phyloP scores from a whole-genome alignment of 2,888 invertebrate genomes.

The Agrilus mali region DNA sequence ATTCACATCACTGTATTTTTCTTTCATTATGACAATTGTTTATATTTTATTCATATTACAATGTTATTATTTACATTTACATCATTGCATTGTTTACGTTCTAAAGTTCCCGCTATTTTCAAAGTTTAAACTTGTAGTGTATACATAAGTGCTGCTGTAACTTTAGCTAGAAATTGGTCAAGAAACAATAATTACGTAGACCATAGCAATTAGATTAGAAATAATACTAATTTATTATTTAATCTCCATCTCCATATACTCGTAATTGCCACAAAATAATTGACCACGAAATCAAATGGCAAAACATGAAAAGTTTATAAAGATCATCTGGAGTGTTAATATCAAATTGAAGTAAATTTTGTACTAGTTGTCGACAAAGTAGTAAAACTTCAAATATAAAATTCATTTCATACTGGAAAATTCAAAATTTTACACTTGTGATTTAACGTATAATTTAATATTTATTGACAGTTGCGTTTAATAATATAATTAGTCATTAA shows the following conservation, averaged over 20 bases:
- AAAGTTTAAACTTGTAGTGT: too few relatives aligned
- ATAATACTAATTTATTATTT: too few relatives aligned
- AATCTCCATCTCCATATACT: neutral
- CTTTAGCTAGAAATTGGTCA: neutral
- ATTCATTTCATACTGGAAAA: slow-evolving; percentile 1
- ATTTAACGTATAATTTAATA: too few relatives aligned
- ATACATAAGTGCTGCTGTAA: too few relatives aligned
- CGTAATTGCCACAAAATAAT: slow-evolving; percentile 18
- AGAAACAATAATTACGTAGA: neutral
- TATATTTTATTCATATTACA: neutral
- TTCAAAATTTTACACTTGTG: neutral
- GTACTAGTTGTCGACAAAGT: neutral
- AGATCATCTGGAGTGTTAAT: slow-evolving; percentile 17
- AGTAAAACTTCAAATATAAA: neutral
- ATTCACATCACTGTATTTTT: neutral
- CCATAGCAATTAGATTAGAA: too few relatives aligned
- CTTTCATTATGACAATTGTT: neutral
- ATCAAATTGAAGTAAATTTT: slow-evolving; percentile 10
- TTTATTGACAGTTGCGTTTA: too few relatives aligned
- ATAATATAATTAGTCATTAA: too few relatives aligned
- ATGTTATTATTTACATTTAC: too few relatives aligned
- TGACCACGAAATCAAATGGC: slow-evolving; percentile 18
- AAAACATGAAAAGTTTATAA: slow-evolving; percentile 18
- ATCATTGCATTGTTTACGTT: too few relatives aligned
- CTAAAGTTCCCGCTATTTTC: too few relatives aligned